Conservation (phyloP, 2,113 vertebrate genomes). For the Solea solea region DNA sequence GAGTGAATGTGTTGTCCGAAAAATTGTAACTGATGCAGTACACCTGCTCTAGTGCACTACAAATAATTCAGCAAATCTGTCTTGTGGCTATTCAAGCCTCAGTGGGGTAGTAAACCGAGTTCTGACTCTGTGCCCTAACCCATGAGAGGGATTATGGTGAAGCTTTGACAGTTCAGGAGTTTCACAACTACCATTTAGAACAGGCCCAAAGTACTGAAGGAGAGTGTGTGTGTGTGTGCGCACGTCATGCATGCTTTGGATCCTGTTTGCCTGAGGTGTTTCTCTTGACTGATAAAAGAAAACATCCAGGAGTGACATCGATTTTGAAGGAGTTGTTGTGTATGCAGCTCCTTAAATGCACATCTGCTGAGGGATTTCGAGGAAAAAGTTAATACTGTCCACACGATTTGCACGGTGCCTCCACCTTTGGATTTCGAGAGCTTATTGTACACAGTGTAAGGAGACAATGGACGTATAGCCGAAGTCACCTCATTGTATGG, state of each 20-base stretch:
- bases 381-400: conserved; percentile 34
- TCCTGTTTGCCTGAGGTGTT: conserved; percentile 32
- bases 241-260: conserved; percentile 4
- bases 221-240: conserved; percentile 5
- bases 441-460: not conserved
- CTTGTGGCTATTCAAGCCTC: not conserved
- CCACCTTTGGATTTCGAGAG: conserved; percentile 11
- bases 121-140: conserved; percentile 58
- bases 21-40: no score
- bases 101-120: conserved; percentile 35
- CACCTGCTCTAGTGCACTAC: not conserved
- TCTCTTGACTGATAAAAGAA: conserved; percentile 32
- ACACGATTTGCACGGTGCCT: conserved; percentile 5
- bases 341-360: conserved; percentile 33
- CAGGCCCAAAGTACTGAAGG: conserved; percentile 21
- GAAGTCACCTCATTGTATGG: conserved; percentile 32
- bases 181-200: conserved; percentile 58
- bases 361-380: conserved; percentile 13
- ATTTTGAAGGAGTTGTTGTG: conserved; percentile 18
- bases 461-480: conserved; percentile 23
- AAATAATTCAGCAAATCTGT: not conserved
- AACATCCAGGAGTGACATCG: conserved; percentile 44
- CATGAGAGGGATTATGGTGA: conserved; percentile 64
- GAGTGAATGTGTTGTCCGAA: no score
- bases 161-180: conserved; percentile 59